These are phyloP conservation scores for Neoaliturus tenellus DNA, from an alignment of 2,888 invertebrate species.

Conservation along the genomic window DNA sequence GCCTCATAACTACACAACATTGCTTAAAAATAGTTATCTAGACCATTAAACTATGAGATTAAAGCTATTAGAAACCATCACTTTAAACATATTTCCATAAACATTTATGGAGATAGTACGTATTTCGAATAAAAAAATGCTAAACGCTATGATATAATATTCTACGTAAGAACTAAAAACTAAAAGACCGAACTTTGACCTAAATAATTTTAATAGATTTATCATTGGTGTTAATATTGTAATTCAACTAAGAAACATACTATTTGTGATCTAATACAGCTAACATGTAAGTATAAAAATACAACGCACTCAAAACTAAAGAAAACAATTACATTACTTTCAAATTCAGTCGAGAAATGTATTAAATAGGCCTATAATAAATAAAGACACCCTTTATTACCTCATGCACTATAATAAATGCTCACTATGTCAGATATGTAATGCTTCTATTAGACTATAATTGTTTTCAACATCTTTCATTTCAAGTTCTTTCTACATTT, in stretches of 20 bases:
- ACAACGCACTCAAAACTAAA: background rate
- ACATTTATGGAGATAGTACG: conserved; percentile 20
- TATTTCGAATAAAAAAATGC: conserved; percentile 27
- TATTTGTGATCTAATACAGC: conserved; percentile 22
- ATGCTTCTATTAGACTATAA: conserved; percentile 18
- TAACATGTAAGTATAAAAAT: conserved; percentile 43
- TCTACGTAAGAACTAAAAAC: conserved; percentile 11
- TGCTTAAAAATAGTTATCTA: conserved; percentile 43
- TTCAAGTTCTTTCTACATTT: background rate
- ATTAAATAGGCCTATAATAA: conserved; percentile 37
- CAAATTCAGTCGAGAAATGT: conserved; percentile 9
- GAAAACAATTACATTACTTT: background rate
- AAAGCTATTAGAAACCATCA: conserved; percentile 47
- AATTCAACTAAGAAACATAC: conserved; percentile 30
- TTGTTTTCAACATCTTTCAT: background rate
- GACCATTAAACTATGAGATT: conserved; percentile 12
- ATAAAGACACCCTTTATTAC: background rate
- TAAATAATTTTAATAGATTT: background rate
- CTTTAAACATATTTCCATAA: conserved; percentile 27
- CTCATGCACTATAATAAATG: conserved; percentile 25
- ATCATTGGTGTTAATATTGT: conserved; percentile 40
- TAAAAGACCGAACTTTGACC: background rate
- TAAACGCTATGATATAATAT: conserved; percentile 43
- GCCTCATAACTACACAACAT: conserved; percentile 30
- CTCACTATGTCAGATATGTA: conserved; percentile 39